These are phyloP conservation scores for Luffia ferchaultella DNA, from an alignment of 2,888 invertebrate species.

Conservation along the genomic window DNA sequence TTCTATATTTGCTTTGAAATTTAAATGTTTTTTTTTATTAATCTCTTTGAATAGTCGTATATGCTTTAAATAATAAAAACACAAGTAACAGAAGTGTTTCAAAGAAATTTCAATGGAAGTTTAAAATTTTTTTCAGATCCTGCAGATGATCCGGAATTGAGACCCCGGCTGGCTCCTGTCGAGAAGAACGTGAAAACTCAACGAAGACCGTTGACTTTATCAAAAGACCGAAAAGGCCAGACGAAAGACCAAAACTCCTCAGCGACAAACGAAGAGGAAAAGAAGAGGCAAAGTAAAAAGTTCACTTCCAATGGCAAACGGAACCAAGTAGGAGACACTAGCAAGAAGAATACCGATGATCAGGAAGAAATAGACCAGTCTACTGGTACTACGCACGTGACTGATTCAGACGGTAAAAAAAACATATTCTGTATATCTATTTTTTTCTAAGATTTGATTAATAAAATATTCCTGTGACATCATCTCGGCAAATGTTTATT, in stretches of 20 bases:
- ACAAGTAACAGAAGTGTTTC: no score
- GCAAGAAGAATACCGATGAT: slow-evolving; percentile 29
- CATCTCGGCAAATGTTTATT: no score
- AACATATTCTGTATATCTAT: no score
- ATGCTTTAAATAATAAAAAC: no score
- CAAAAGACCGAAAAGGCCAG: slow-evolving; percentile 26
- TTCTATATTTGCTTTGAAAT: no score
- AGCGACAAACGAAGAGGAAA: slow-evolving; percentile 33
- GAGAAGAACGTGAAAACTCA: slow-evolving; percentile 30
- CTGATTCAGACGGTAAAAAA: slow-evolving; percentile 7
- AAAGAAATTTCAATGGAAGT: no score
- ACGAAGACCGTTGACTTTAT: slow-evolving; percentile 38
- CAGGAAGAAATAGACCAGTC: slow-evolving; percentile 25
- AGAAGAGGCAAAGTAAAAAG: slow-evolving; percentile 54
- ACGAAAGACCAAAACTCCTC: slow-evolving; percentile 4
- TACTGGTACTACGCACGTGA: slow-evolving; percentile 40
- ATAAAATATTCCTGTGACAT: no score
- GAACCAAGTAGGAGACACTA: slow-evolving; percentile 43
- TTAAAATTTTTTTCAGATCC: slow-evolving; percentile 39
- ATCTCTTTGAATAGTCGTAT: no score
- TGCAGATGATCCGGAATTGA: slow-evolving; percentile 39
- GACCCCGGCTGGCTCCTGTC: slow-evolving; percentile 21
- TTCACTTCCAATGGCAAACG: slow-evolving; percentile 50
- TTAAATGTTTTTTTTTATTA: no score
- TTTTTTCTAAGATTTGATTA: no score